Evolutionary conservation across 35 echinoderm and acorn worm species (phyloP).

Genomic region (Holothuria glaberrima): DNA sequence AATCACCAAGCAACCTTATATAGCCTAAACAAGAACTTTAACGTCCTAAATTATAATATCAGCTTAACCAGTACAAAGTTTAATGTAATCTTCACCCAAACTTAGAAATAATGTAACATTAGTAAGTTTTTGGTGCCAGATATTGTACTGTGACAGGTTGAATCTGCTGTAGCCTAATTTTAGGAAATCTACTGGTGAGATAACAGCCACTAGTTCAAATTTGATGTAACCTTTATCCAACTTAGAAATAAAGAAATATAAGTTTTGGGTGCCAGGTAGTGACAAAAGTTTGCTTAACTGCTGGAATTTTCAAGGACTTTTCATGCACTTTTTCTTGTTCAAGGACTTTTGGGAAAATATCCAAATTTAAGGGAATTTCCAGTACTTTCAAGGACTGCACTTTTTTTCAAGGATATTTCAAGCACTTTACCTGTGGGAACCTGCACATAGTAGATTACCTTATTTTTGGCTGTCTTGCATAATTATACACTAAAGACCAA

Average conservation of each 20-base stretch:
- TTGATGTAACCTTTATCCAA: slow-evolving; percentile 10
- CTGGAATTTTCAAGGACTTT: slow-evolving; percentile 1
- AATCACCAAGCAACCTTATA: too few species aligned
- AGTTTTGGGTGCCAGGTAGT: neutral
- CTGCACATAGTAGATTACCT: too few species aligned
- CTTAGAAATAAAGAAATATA: neutral
- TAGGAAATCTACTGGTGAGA: neutral
- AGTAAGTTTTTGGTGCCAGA: slow-evolving; percentile 7
- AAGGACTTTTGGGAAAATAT: neutral
- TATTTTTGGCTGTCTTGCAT: too few species aligned
- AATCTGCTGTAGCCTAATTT: neutral
- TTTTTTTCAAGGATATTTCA: too few species aligned
- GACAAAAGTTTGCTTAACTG: neutral
- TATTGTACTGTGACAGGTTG: slow-evolving; percentile 12
- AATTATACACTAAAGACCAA: too few species aligned
- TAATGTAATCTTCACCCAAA: neutral
- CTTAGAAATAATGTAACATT: neutral
- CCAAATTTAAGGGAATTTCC: slow-evolving; percentile 4
- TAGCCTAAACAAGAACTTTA: too few species aligned
- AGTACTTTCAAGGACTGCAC: slow-evolving; percentile 15
- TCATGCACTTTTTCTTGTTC: slow-evolving; percentile 3
- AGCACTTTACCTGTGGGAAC: neutral
- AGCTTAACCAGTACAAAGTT: slow-evolving; percentile 12
- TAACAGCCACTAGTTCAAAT: neutral
- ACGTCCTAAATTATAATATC: neutral